Evolutionary conservation across 2,797 vertebrate genomes (phyloP).

Genomic region (Denticeps clupeoides): DNA sequence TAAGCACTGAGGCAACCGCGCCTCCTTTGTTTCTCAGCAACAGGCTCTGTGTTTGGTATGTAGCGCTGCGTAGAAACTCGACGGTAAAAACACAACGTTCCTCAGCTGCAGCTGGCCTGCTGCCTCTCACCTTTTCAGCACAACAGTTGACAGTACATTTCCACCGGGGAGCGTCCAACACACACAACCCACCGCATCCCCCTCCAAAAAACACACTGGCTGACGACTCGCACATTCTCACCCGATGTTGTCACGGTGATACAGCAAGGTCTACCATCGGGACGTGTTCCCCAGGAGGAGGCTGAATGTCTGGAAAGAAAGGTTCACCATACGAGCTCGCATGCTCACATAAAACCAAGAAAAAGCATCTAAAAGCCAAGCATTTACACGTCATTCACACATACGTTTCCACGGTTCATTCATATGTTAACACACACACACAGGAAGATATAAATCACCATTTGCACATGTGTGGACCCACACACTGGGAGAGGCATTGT

Average conservation of each 20-base stretch:
- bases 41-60: too few relatives aligned
- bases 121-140: slow-evolving; percentile 41
- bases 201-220: background rate
- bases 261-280: slow-evolving; percentile 15
- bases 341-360: slow-evolving; percentile 3
- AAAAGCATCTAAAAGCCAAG: background rate
- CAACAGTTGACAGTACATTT: slow-evolving; percentile 43
- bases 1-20: too few relatives aligned
- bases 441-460: too few relatives aligned
- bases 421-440: too few relatives aligned
- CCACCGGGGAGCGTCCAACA: slow-evolving; percentile 21
- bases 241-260: slow-evolving; percentile 23
- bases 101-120: slow-evolving; percentile 43
- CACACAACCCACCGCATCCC: slow-evolving; percentile 4
- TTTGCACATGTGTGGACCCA: too few relatives aligned
- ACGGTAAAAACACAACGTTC: too few relatives aligned
- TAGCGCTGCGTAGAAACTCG: too few relatives aligned
- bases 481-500: too few relatives aligned
- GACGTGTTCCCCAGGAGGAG: slow-evolving; percentile 12
- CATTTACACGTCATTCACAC: background rate
- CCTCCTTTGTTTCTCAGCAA: too few relatives aligned
- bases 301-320: background rate
- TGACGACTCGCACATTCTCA: slow-evolving; percentile 20
- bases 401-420: too few relatives aligned
- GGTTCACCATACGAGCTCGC: background rate